Conservation (phyloP, 2,888 invertebrate genomes). For the Macaria liturata region DNA sequence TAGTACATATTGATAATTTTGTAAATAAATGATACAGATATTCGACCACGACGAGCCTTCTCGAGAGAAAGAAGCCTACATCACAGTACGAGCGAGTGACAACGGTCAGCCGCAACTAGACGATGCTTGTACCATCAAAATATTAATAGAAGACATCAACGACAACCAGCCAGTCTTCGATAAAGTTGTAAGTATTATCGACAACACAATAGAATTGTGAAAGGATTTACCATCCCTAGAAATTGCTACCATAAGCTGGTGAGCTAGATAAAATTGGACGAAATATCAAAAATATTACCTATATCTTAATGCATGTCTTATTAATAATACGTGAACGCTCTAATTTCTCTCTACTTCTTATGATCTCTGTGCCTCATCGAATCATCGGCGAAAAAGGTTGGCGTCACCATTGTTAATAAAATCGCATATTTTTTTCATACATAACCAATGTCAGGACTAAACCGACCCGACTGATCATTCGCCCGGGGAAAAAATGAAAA, state of each 20-base stretch:
- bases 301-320: conserved; percentile 13
- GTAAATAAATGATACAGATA: conserved; percentile 66
- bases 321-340: background rate
- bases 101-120: conserved; percentile 95
- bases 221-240: too few species aligned
- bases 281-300: background rate
- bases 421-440: too few species aligned
- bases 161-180: conserved; percentile 94
- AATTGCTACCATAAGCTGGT: background rate
- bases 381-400: conserved; percentile 30
- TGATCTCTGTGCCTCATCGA: conserved; percentile 13
- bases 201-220: too few species aligned
- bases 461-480: too few species aligned
- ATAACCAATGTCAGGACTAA: too few species aligned
- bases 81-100: conserved; percentile 96
- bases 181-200: conserved; percentile 86
- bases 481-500: too few species aligned
- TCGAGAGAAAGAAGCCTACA: conserved; percentile 91
- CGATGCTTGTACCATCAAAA: conserved; percentile 96
- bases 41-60: conserved; percentile 96
- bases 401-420: conserved; percentile 27
- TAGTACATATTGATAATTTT: conserved; percentile 14
- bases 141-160: conserved; percentile 95
- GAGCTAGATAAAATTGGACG: too few species aligned
- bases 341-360: conserved; percentile 11